Percentiles rank a stretch among this genome's conserved stretches.
phyloP scores from a whole-genome alignment of 1,140 invertebrate genomes.

The Aphidius ervi region DNA sequence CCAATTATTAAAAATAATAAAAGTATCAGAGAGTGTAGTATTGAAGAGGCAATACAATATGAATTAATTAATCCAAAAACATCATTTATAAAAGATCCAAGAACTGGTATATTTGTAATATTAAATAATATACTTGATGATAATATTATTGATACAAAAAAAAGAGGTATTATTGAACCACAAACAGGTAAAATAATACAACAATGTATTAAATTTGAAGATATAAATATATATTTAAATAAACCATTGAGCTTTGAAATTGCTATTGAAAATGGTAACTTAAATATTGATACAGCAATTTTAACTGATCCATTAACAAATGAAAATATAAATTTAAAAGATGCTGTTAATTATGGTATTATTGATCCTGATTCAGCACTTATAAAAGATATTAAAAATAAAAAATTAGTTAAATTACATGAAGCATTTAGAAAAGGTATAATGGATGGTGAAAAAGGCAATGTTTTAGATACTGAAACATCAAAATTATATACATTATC shows the following conservation, averaged over 20 bases:
- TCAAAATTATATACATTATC: conserved; percentile 73
- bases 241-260: conserved; percentile 73
- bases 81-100: conserved; percentile 74
- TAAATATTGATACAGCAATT: conserved; percentile 70
- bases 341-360: conserved; percentile 75
- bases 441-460: conserved; percentile 81
- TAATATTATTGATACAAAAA: conserved; percentile 66
- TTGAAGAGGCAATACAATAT: conserved; percentile 74
- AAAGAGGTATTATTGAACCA: conserved; percentile 65
- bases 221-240: conserved; percentile 64
- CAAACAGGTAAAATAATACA: conserved; percentile 58
- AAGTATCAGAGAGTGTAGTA: conserved; percentile 61
- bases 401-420: conserved; percentile 74
- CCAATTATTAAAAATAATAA: conserved; percentile 45
- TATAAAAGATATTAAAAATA: conserved; percentile 81
- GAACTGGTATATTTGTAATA: conserved; percentile 68
- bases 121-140: conserved; percentile 68
- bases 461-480: conserved; percentile 75
- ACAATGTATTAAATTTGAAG: conserved; percentile 70
- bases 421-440: conserved; percentile 83
- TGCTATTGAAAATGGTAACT: conserved; percentile 67
- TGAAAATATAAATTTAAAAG: conserved; percentile 73
- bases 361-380: conserved; percentile 84
- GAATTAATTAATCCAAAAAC: conserved; percentile 73
- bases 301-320: conserved; percentile 71